Evolutionary conservation across 2,888 invertebrate species (phyloP).

Genomic region (Drosophila cyrtoloma): DNA sequence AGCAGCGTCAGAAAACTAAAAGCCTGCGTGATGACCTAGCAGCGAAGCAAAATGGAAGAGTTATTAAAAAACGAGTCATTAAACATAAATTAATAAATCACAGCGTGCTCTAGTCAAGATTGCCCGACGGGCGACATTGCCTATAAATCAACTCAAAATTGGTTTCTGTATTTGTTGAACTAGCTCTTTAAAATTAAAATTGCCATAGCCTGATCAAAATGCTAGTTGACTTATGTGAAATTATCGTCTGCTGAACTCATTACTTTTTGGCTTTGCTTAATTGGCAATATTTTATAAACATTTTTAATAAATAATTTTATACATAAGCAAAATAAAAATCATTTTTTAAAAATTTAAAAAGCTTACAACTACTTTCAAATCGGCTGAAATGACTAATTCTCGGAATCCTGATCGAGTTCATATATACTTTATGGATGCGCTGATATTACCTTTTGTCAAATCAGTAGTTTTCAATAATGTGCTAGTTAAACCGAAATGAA

Average conservation of each 20-base stretch:
- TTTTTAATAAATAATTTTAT: not conserved
- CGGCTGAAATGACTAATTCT: not conserved
- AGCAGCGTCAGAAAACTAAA: constrained; percentile 83
- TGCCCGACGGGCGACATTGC: not conserved
- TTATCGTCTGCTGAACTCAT: not conserved
- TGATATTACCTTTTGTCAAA: not conserved
- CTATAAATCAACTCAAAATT: not conserved
- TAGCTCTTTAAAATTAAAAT: not conserved
- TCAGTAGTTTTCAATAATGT: not conserved
- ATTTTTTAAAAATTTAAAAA: not conserved
- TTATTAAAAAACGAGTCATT: not conserved
- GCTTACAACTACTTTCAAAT: not conserved
- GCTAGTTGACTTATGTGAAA: not conserved
- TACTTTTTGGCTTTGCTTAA: not conserved
- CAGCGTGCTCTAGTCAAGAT: not conserved
- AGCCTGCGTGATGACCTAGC: constrained; percentile 81
- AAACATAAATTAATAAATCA: not conserved
- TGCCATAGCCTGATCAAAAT: not conserved
- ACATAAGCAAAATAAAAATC: not conserved
- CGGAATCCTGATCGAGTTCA: not conserved
- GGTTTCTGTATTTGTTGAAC: not conserved
- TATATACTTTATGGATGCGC: not conserved
- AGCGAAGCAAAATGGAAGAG: not conserved
- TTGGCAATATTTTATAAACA: not conserved
- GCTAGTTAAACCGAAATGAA: not conserved